Evolutionary conservation across 2,113 vertebrate genomes (phyloP), one percentile per base, ranked within the genome.

Genomic region (Scatophagus argus): DNA sequence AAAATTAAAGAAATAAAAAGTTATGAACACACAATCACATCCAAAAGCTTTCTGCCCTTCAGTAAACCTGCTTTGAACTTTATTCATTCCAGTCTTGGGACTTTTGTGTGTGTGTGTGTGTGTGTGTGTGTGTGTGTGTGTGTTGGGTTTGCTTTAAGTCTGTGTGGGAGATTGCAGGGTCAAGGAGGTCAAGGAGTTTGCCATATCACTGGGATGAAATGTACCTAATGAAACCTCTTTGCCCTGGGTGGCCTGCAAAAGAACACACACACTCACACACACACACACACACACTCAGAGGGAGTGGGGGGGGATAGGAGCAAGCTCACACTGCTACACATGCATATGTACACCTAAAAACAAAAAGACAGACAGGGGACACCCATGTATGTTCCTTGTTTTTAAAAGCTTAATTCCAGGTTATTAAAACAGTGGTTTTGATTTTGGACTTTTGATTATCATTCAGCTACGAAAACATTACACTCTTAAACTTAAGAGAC

Each of bases 141-240:
- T 4, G 11, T 21, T 32, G 59, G 51, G 36, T 80, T 86, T 88
- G 36, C 65, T 83, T 87, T 85, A 21, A 68, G 75, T 46, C 60
- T 77, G 54, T 58, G 79, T 73, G 54, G 66, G 52, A 82, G 64
- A 83, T 83, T 81, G 67, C 55, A 63, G 59, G 86, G 85, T 88
- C 82, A 87, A 34, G 6, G 17, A 77, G 77, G 83, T 90, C 86
- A 89, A 81, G 69, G 79, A 85, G 63, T 77, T 46, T 75, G 77
- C 83, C 77, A 91, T 90, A 82, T 86, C 60, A 86, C 87, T 25
- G 51, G 68, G 75, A 81, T 85, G 84, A 88, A 83, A 89, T 86
- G 84, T 44, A 60, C 55, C 69, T 80, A 85, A 88, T 88, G 79
- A 88, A 82, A 81, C 54, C 47, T 64, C 66, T 69, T 49, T 51